Base-by-base conservation (phyloP, 2,888 invertebrate species). In the Cheilosia urbana region DNA sequence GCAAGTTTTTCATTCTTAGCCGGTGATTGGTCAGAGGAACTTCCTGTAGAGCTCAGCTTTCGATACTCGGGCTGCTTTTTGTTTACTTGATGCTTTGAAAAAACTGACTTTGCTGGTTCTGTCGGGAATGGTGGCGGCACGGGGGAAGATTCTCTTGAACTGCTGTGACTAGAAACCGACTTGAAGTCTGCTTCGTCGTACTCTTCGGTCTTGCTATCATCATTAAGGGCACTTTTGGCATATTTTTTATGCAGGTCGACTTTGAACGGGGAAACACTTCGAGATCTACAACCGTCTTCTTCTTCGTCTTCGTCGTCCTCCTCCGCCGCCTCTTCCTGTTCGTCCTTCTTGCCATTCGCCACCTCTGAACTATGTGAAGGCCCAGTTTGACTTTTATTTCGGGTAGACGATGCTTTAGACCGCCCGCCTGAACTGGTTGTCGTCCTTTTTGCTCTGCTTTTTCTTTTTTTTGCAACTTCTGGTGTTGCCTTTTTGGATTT, bases 191-290 rank as follows among this genome's bases (percentile, higher is more conserved):
- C 89, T 24, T 90, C 91, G 37, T 90, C 90, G 17, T 89, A 89
- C 13, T 87, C 88, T 24, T 89, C 89, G 3, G 79, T 85, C 13
- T 88, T 87, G 62, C 90, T 89, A 89, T 91, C 91, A 85, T 91
- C 91, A 87, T 91, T 91, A 88, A 91, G 90, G 79, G 92, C 92
- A 90, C 91, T 92, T 91, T 92, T 91, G 78, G 92, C 92, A 89
- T 92, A 92, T 90, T 92, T 92, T 84, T 92, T 92, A 87, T 92
- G 92, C 79, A 92, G 89, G 89, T 92, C 92, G 73, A 92, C 91
- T 78, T 92, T 92, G 69, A 91, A 92, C 1, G 91, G 91, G 0
- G 92, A 92, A 89, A 91, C 90, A 87, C 92, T 92, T 57, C 92
- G 90, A 24, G 92, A 91, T 21, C 90, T 87, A n/a, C 89, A 90